Conservation (phyloP, 1,140 invertebrate species). For the Brachionus rotundiformis region DNA sequence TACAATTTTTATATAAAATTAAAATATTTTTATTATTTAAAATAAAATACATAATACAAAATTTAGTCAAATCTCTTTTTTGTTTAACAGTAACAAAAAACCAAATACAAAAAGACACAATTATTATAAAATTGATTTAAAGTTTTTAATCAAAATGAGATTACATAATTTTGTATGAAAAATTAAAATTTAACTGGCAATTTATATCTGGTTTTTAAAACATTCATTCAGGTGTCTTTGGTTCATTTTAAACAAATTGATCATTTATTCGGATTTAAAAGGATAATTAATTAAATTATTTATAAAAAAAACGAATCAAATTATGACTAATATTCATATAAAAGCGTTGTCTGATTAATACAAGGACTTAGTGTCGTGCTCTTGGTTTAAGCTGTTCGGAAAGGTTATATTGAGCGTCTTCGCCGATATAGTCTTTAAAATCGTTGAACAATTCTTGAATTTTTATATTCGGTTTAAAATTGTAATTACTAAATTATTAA, state of each 20-base stretch:
- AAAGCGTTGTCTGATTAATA: neutral
- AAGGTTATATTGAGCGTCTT: constrained; percentile 96
- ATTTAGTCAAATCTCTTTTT: neutral
- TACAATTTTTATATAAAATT: neutral
- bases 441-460: constrained; percentile 93
- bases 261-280: neutral
- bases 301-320: neutral
- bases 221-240: neutral
- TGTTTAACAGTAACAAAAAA: constrained; percentile 16
- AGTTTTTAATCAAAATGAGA: neutral
- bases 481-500: constrained; percentile 68
- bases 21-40: neutral
- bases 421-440: constrained; percentile 89
- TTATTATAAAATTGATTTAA: neutral
- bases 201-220: neutral
- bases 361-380: neutral
- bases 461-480: constrained; percentile 77
- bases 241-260: neutral
- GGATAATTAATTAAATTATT: neutral
- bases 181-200: neutral
- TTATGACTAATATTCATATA: constrained; percentile 7
- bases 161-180: constrained; percentile 1
- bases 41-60: constrained; percentile 8
- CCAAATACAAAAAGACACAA: neutral
- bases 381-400: constrained; percentile 92